These are phyloP conservation scores for Cacatua alba DNA, from an alignment of 2,113 vertebrate genomes.

Conservation along the genomic window DNA sequence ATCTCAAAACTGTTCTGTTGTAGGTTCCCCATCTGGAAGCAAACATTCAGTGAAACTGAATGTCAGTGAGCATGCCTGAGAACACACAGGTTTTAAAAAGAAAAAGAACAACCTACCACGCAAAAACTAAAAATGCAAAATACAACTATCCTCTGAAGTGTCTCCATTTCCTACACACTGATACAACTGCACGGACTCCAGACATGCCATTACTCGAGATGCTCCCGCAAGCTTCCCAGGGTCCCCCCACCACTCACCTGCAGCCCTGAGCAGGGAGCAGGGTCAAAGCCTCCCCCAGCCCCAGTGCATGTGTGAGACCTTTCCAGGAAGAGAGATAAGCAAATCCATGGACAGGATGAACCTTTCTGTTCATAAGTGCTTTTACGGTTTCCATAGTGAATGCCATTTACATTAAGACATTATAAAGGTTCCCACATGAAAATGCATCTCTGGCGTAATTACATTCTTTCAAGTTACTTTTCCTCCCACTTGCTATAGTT, in stretches of 20 bases:
- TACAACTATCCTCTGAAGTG: not conserved
- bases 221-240: rapidly evolving
- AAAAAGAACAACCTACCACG: not conserved
- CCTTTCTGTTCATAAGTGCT: not conserved
- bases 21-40: not conserved
- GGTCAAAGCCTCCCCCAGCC: not conserved
- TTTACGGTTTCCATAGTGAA: constrained; percentile 20
- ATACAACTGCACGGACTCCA: rapidly evolving
- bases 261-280: rapidly evolving
- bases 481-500: constrained; percentile 15
- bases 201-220: rapidly evolving
- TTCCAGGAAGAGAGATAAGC: not conserved
- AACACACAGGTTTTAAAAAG: rapidly evolving
- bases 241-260: rapidly evolving
- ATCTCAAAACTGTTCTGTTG: not conserved
- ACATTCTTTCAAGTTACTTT: constrained; percentile 42
- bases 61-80: not conserved
- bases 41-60: not conserved
- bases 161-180: not conserved
- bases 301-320: rapidly evolving
- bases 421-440: constrained; percentile 57
- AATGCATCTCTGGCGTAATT: constrained; percentile 47
- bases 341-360: not conserved
- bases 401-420: constrained; percentile 44
- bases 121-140: not conserved